A percentile compares a stretch with the other conserved stretches of the same genome.
Conservation (phyloP, 53 echinoderm and acorn worm species). For the Pentamera pediparva region DNA sequence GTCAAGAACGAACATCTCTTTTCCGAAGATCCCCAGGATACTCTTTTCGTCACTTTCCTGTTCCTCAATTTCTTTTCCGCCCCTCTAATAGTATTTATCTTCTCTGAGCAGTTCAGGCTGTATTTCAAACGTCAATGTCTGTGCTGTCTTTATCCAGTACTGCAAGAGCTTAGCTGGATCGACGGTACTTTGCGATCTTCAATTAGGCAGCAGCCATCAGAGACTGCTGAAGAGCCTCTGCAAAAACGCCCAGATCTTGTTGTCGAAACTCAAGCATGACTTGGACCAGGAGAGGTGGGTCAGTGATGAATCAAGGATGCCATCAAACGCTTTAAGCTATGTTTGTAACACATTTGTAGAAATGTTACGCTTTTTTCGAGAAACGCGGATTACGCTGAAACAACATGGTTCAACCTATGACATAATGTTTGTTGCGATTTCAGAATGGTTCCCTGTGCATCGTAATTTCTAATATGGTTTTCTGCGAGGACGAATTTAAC, state of each 20-base stretch:
- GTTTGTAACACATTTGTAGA: not conserved
- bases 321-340: too few species aligned
- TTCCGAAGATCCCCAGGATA: not conserved
- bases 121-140: slow-evolving; percentile 11
- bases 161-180: not conserved
- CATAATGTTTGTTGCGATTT: too few species aligned
- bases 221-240: not conserved
- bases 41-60: not conserved
- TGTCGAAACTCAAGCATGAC: too few species aligned
- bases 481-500: too few species aligned
- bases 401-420: too few species aligned
- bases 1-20: not conserved
- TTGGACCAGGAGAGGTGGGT: too few species aligned
- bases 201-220: not conserved
- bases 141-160: not conserved
- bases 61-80: not conserved
- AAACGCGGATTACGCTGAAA: too few species aligned
- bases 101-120: not conserved
- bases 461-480: too few species aligned
- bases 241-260: not conserved
- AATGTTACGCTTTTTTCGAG: not conserved
- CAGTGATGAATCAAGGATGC: too few species aligned
- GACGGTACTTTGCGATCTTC: not conserved
- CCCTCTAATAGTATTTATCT: not conserved
- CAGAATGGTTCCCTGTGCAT: too few species aligned